phyloP scores from a whole-genome alignment of 2,797 vertebrate genomes.

The Halcyon leucocephala region DNA sequence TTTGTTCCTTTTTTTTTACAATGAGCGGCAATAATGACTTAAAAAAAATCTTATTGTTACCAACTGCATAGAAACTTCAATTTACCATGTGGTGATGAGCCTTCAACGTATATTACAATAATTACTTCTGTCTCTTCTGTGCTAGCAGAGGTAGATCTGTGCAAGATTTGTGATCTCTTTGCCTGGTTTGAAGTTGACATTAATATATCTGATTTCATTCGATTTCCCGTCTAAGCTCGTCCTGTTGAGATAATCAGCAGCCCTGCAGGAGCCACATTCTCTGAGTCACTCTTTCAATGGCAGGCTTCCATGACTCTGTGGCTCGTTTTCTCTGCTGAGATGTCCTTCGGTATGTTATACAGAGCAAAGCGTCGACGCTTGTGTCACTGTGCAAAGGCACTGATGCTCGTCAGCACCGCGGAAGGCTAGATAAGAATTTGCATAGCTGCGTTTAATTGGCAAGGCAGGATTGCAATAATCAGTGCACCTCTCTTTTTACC shows the following conservation, averaged over 20 bases:
- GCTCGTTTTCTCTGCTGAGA: not conserved
- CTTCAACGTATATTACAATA: not conserved
- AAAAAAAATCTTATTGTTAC: not conserved
- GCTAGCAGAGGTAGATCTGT: slow-evolving; percentile 13
- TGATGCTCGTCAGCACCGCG: not conserved
- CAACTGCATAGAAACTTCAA: not conserved
- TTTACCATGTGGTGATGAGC: not conserved
- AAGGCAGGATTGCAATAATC: not conserved
- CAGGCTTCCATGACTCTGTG: slow-evolving; percentile 16
- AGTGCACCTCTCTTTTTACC: not conserved
- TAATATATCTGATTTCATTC: slow-evolving; percentile 47
- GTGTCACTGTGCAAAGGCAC: not conserved
- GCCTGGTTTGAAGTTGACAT: slow-evolving; percentile 7
- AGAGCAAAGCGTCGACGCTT: not conserved
- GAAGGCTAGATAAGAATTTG: not conserved
- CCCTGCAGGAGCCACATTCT: slow-evolving; percentile 60
- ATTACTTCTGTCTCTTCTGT: not conserved
- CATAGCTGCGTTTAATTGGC: not conserved
- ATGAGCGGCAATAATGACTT: not conserved
- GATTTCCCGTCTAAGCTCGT: slow-evolving; percentile 48
- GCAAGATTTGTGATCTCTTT: slow-evolving; percentile 12
- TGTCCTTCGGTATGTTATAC: not conserved
- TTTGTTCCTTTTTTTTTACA: not conserved
- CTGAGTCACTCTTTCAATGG: slow-evolving; percentile 62
- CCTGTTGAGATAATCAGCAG: slow-evolving; percentile 56